phyloP scores from a whole-genome alignment of 2,888 invertebrate genomes.

The Lasioglossum leucozonium region DNA sequence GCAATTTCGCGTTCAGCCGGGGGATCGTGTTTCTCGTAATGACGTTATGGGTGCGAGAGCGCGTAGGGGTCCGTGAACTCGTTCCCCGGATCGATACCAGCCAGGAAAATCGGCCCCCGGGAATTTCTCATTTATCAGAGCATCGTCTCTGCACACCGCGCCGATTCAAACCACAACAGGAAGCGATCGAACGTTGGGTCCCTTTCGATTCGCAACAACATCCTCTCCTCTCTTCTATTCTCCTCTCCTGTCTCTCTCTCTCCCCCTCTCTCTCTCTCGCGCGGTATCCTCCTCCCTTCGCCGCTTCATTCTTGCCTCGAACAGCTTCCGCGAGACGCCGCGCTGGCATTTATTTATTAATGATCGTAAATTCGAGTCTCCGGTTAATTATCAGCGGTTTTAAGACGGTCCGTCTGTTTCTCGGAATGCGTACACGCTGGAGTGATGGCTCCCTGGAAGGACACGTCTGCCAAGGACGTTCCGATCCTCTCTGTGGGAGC shows the following conservation, averaged over 20 bases:
- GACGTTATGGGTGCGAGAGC: conserved; percentile 63
- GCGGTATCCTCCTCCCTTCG: not conserved
- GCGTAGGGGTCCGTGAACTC: conserved; percentile 62
- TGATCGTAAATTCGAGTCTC: conserved; percentile 8
- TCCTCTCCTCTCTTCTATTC: not conserved
- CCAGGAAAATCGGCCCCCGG: conserved; percentile 67
- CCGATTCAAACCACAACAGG: conserved; percentile 53
- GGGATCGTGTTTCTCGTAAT: conserved; percentile 72
- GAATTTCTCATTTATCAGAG: conserved; percentile 68
- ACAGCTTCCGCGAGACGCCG: not conserved
- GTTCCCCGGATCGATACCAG: conserved; percentile 66
- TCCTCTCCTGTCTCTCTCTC: not conserved
- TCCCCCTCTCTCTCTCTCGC: not conserved
- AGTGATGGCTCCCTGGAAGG: conserved; percentile 2
- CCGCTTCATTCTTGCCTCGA: not conserved
- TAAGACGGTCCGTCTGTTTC: not conserved
- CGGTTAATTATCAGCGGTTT: not conserved
- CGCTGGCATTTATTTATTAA: conserved; percentile 12
- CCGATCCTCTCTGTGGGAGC: not conserved
- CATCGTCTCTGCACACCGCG: not conserved
- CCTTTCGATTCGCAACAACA: conserved; percentile 20
- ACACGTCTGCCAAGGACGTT: not conserved
- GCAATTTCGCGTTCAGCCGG: conserved; percentile 64
- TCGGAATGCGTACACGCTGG: not conserved
- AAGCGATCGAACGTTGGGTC: conserved; percentile 32